A percentile compares a stretch with the other conserved stretches of the same genome.
Evolutionary conservation across 2,113 vertebrate species (phyloP).

Genomic region (Tragelaphus scriptus): DNA sequence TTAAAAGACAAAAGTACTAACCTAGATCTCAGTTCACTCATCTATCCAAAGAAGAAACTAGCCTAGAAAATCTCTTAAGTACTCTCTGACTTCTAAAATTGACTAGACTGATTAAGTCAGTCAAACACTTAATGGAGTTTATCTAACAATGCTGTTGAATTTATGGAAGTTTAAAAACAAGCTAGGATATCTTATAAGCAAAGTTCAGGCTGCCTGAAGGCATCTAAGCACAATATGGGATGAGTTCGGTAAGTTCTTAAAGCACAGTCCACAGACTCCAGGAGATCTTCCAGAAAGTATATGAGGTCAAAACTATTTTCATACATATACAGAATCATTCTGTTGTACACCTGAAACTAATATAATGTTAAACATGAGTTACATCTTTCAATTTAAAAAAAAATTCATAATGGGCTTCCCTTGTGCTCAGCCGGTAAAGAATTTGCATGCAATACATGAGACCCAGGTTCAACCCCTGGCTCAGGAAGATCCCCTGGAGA

Average conservation of each 20-base stretch:
- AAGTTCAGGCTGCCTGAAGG: background rate
- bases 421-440: background rate
- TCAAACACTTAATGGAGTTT: slow-evolving; percentile 1
- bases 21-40: background rate
- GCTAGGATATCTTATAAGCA: background rate
- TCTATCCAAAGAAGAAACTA: background rate
- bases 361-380: background rate
- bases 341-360: background rate
- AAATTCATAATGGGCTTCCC: background rate
- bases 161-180: background rate
- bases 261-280: background rate
- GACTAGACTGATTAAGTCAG: background rate
- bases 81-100: too few species aligned
- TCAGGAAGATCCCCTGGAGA: background rate
- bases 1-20: slow-evolving; percentile 19
- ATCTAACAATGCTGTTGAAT: background rate
- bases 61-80: too few species aligned
- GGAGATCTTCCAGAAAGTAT: background rate
- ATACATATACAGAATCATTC: background rate
- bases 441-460: background rate
- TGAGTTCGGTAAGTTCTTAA: background rate
- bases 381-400: background rate
- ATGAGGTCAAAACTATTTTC: slow-evolving; percentile 19
- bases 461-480: background rate
- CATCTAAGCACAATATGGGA: background rate